A percentile compares a stretch with the other conserved stretches of the same genome.
Evolutionary conservation across 2,797 vertebrate species (phyloP).

Genomic region (Acanthurus leucopareius): DNA sequence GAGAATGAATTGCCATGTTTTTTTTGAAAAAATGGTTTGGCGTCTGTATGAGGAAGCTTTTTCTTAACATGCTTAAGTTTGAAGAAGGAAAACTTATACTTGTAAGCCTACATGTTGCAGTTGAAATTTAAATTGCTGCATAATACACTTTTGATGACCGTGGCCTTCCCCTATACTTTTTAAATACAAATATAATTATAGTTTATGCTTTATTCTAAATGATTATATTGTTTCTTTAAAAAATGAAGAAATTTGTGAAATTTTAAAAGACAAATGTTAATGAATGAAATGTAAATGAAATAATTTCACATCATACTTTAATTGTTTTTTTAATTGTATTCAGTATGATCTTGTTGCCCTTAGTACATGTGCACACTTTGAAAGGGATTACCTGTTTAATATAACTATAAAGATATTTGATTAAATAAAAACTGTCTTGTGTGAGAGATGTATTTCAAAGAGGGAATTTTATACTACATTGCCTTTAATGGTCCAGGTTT

Average conservation of each 20-base stretch:
- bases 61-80: neutral
- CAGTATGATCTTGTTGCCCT: no score
- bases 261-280: neutral
- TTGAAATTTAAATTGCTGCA: neutral
- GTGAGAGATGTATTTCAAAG: no score
- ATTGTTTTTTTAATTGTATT: no score
- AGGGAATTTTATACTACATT: constrained; percentile 6
- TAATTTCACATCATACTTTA: neutral
- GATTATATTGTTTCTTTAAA: neutral
- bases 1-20: no score
- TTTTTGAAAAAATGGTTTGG: no score
- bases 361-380: no score
- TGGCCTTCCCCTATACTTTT: constrained; percentile 39
- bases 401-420: no score
- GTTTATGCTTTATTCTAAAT: constrained; percentile 1
- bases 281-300: neutral
- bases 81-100: neutral
- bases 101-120: neutral
- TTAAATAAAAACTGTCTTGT: no score
- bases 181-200: neutral
- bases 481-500: constrained; percentile 15
- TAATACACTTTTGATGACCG: constrained; percentile 20
- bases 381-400: no score
- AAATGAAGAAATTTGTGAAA: neutral
- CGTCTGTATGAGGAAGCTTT: no score